Evolutionary conservation across 1,140 invertebrate genomes (phyloP).

Genomic region (Drosophila kepulauana): DNA sequence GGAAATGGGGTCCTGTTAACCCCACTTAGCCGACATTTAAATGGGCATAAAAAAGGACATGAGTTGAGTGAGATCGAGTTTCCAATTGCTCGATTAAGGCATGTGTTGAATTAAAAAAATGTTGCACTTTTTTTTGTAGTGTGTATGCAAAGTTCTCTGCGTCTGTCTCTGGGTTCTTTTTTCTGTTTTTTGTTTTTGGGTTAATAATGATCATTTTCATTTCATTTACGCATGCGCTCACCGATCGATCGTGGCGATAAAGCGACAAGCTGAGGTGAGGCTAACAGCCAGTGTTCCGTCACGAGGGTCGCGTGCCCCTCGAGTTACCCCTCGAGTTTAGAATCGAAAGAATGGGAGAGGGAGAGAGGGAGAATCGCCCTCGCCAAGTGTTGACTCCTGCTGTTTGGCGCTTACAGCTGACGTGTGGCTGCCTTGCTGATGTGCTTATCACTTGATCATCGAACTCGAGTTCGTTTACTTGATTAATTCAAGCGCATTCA

Average conservation of each 20-base stretch:
- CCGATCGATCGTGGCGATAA: constrained; percentile 71
- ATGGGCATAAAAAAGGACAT: constrained; percentile 45
- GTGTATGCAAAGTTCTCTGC: neutral
- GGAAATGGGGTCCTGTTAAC: constrained; percentile 35
- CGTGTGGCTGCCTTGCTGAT: constrained; percentile 74
- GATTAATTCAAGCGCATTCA: constrained; percentile 63
- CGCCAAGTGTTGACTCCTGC: constrained; percentile 77
- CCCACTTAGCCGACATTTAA: constrained; percentile 73
- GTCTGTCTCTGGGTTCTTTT: neutral
- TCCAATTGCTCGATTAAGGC: constrained; percentile 69
- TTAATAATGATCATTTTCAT: constrained; percentile 84
- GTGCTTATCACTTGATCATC: constrained; percentile 72
- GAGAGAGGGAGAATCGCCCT: constrained; percentile 43
- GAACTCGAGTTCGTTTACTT: constrained; percentile 27
- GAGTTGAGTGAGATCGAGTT: constrained; percentile 70
- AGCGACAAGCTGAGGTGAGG: constrained; percentile 33
- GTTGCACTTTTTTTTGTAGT: constrained; percentile 70
- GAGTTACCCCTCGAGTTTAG: constrained; percentile 39
- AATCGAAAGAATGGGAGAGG: too few species aligned
- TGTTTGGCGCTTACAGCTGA: constrained; percentile 80
- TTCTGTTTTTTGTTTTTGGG: neutral
- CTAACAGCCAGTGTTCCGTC: constrained; percentile 21
- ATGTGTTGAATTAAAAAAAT: constrained; percentile 80
- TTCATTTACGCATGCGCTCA: constrained; percentile 74
- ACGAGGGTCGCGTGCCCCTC: constrained; percentile 41